Base-by-base conservation (phyloP, 2,797 vertebrate genomes). In the Spea hammondii region DNA sequence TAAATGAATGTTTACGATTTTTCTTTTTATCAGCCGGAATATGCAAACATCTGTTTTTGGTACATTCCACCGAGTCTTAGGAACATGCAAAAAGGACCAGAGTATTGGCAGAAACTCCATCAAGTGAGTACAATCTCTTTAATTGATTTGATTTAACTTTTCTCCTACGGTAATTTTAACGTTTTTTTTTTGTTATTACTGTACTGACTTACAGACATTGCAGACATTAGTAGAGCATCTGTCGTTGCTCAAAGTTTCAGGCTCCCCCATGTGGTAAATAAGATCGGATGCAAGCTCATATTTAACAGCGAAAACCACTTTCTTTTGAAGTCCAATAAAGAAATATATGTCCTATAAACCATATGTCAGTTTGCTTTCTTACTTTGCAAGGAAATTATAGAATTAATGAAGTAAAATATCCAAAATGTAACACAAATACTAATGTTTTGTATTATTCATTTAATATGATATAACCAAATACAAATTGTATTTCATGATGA, bases 41-140 rank as follows among this genome's bases (percentile, higher is more conserved):
- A 91, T 82, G 86, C 94, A 82, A 95, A 95, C 0, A 72, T 95
- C 83, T 96, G 94, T 85, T 94, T 95, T 87, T 95, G 94, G 93
- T 95, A 94, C 88, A 89, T 95, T 88, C 94, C 94, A 77, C 94
- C 92, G 0, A 93, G 92, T 85, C 86, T 94, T 78, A 91, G 90
- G 85, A 86, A 73, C 47, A 90, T 92, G 86, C 83, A 91, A 32
- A 90, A 90, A 5, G 88, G 92, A 84, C 89, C 91, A 5, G 93
- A 93, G 70, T 92, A 93, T 84, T 93, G 93, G 93, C 80, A 83
- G 53, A 94, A 93, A 71, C 88, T 95, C 53, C 88, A 91, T 74
- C 79, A 83, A 84, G 94, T 82, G 65, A 53, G 70, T 54, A 11
- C 14, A 62, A 64, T 14, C 8, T 10, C 5, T 73, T 10, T 65